Conservation (phyloP, 2,113 vertebrate genomes). For the Bagarius yarrelli region DNA sequence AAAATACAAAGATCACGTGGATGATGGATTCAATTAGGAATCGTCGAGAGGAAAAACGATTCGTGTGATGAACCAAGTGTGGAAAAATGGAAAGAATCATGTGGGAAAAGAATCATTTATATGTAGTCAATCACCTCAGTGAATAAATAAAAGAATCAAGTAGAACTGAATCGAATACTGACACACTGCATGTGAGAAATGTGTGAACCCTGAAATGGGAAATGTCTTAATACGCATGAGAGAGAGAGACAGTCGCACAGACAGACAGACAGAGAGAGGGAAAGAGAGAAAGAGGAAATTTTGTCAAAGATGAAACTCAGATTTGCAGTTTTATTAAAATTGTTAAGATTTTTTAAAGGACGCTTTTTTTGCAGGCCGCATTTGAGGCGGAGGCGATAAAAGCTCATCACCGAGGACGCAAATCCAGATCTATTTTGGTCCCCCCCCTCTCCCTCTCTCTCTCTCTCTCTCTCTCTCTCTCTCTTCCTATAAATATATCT, state of each 20-base stretch:
- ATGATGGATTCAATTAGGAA: not conserved
- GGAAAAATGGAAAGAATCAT: not conserved
- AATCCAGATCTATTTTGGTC: constrained; percentile 6
- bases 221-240: not conserved
- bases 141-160: not conserved
- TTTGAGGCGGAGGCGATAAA: constrained; percentile 4
- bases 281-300: not conserved
- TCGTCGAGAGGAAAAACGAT: not conserved
- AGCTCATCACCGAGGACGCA: not conserved
- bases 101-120: not conserved
- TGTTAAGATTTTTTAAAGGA: not conserved
- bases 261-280: not conserved
- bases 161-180: too few species aligned
- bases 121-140: not conserved
- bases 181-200: too few species aligned
- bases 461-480: not conserved
- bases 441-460: not conserved
- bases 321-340: not conserved
- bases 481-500: not conserved
- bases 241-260: not conserved
- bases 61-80: not conserved
- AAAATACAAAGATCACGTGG: not conserved
- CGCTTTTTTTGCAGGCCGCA: not conserved
- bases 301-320: not conserved
- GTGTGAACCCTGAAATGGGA: not conserved